Base-by-base conservation (phyloP, 2,113 vertebrate genomes). In the Nestor notabilis region DNA sequence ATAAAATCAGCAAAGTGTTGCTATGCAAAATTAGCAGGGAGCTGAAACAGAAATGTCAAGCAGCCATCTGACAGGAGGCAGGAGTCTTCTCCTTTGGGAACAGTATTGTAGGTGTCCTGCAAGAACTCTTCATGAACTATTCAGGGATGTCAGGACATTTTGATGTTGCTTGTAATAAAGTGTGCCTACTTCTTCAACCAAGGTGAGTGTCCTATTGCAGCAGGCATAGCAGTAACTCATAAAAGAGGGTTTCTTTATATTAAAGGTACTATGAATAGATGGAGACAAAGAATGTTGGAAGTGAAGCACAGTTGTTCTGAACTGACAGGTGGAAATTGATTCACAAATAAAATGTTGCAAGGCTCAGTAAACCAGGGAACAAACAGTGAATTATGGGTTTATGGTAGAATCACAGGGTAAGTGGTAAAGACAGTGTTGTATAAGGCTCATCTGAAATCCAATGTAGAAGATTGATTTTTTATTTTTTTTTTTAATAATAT, bases 291-390 rank as follows among this genome's bases (percentile, higher is more conserved):
- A 27, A 23, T 3, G 1, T 29, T 68, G 47, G 72, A 83, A 91
- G 47, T 7, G 46, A 64, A 72, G 47, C 77, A 64, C 8, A 2
- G 47, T 43, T 78, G 19, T 64, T 96, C 69, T 52, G 37, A 95
- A 52, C 9, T 89, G 76, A 89, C 68, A 89, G 60, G 31, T 50
- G 27, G 86, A 86, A 95, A 95, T 44, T 70, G 95, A 94, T 84
- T 87, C 80, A 71, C 39, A 91, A 91, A 93, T 91, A 82, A 89
- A 95, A 75, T 50, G 43, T 90, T 82, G 33, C 52, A 87, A 71
- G 65, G 43, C 78, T 94, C 56, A 71, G 69, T 93, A 82, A 93
- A 94, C 55, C 0, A 0, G 61, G 35, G 69, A 90, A 71, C 13
- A 64, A 80, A 68, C 1, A 91, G 37, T 82, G 78, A 94, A 66